phyloP scores from a whole-genome alignment of 2,113 vertebrate genomes.

The Telmatochromis sp. region DNA sequence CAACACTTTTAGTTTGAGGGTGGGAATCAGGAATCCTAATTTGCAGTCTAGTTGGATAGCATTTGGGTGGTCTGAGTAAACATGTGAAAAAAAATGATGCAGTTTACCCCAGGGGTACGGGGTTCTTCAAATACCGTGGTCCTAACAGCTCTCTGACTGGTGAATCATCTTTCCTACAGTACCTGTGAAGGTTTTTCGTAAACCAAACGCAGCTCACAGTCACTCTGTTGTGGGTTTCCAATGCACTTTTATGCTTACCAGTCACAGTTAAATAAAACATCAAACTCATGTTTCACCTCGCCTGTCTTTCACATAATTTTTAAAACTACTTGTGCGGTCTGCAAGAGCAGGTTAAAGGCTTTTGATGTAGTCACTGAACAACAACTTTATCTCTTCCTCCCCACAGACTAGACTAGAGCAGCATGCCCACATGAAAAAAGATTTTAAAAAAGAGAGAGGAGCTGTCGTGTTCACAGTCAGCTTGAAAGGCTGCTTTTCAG shows the following conservation, averaged over 20 bases:
- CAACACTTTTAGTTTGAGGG: neutral
- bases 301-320: neutral
- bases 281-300: neutral
- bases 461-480: neutral
- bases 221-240: neutral
- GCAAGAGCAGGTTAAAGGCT: constrained; percentile 19
- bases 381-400: constrained; percentile 46
- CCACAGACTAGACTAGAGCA: constrained; percentile 18
- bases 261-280: constrained; percentile 2
- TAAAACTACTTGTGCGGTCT: constrained; percentile 12
- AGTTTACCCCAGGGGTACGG: neutral
- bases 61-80: neutral
- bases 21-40: neutral
- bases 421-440: constrained; percentile 38
- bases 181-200: neutral
- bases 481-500: constrained; percentile 44
- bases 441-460: neutral
- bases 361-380: constrained; percentile 45
- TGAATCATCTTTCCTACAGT: constrained; percentile 4
- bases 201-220: neutral
- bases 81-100: neutral
- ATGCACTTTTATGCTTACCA: neutral
- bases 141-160: neutral
- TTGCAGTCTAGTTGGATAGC: neutral
- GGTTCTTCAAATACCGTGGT: neutral